phyloP scores from a whole-genome alignment of 2,888 invertebrate genomes.

The Tipula unca region DNA sequence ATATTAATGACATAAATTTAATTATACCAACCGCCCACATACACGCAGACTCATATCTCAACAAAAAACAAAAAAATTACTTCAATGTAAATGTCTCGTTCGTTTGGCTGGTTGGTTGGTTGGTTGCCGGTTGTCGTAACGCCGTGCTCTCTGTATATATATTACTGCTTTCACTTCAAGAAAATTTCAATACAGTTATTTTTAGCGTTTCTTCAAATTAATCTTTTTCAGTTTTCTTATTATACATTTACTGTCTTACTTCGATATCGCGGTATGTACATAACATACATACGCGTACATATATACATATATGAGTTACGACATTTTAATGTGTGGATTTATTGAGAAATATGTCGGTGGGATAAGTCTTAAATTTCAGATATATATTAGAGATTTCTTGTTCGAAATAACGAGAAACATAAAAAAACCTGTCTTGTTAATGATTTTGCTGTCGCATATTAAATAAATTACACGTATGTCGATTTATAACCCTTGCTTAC shows the following conservation, averaged over 20 bases:
- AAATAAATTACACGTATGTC: neutral
- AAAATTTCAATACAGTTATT: neutral
- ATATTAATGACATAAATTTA: neutral
- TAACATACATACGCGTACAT: neutral
- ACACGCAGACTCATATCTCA: neutral
- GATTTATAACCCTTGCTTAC: neutral
- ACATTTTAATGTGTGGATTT: constrained; percentile 15
- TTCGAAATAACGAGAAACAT: constrained; percentile 14
- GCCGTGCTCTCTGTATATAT: neutral
- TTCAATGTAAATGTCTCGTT: neutral
- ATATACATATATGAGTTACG: neutral
- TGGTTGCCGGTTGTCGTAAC: neutral
- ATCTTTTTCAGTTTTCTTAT: neutral
- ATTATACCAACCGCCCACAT: neutral
- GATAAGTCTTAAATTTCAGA: neutral
- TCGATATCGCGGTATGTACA: neutral
- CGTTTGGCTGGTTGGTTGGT: neutral
- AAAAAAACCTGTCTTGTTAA: neutral
- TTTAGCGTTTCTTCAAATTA: constrained; percentile 8
- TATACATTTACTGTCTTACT: neutral
- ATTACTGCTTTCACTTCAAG: neutral
- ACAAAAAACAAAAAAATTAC: neutral
- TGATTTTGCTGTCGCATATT: constrained; percentile 14
- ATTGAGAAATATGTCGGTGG: constrained; percentile 14
- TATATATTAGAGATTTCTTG: neutral